Percentiles rank a stretch among this genome's conserved stretches.
Conservation (phyloP, 2,888 invertebrate genomes). For the Amblyjoppa proteus region DNA sequence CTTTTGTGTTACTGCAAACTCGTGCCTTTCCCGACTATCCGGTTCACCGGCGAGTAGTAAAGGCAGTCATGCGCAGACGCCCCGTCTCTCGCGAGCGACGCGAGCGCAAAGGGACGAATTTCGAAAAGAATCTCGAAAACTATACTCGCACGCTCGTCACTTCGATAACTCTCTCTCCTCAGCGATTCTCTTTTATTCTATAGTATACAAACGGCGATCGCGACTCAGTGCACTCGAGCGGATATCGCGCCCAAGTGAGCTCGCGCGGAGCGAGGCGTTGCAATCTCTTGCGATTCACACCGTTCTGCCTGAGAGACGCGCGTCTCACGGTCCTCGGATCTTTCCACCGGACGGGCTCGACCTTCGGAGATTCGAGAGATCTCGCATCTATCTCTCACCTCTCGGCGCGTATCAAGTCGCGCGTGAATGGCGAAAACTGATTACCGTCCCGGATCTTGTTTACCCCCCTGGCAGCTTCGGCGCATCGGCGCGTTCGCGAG, state of each 20-base stretch:
- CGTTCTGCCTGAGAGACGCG: constrained; percentile 52
- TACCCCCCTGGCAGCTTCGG: constrained; percentile 16
- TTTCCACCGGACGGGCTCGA: constrained; percentile 56
- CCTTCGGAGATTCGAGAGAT: constrained; percentile 39
- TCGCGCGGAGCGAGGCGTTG: constrained; percentile 30
- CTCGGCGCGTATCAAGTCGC: constrained; percentile 41
- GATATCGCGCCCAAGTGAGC: constrained; percentile 57
- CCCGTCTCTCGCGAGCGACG: too few species aligned
- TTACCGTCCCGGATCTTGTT: constrained; percentile 49
- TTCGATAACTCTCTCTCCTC: constrained; percentile 14
- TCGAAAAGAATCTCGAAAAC: not conserved
- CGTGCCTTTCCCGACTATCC: too few species aligned
- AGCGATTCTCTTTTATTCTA: not conserved
- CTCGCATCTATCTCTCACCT: constrained; percentile 34
- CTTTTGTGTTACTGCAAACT: too few species aligned
- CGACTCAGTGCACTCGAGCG: constrained; percentile 50
- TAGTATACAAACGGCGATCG: constrained; percentile 17
- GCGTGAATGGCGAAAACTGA: constrained; percentile 62
- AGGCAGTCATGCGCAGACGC: too few species aligned
- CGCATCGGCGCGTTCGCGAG: not conserved
- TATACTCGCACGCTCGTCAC: not conserved
- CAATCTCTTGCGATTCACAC: constrained; percentile 55
- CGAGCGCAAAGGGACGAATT: too few species aligned
- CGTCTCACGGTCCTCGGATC: constrained; percentile 41
- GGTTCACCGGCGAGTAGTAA: too few species aligned